A percentile compares a stretch with the other conserved stretches of the same genome.
phyloP scores from a whole-genome alignment of 1,140 invertebrate species.

The Drosophila malerkotliana region DNA sequence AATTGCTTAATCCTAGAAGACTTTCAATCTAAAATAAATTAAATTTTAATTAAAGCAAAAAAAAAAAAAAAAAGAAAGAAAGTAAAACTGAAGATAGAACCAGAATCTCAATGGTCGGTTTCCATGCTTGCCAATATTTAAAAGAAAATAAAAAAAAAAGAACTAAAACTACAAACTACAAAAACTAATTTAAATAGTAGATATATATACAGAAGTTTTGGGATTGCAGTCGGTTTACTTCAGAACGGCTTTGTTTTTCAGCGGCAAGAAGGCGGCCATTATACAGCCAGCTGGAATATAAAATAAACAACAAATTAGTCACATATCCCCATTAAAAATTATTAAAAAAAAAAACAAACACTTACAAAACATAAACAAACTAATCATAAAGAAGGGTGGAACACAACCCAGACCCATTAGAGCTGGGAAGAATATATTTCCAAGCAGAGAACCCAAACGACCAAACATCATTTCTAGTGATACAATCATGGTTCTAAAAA shows the following conservation, averaged over 20 bases:
- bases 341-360: conserved; percentile 1
- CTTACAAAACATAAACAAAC: conserved; percentile 74
- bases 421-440: conserved; percentile 76
- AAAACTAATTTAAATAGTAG: conserved; percentile 31
- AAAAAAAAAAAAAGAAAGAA: conserved; percentile 12
- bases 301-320: conserved; percentile 1
- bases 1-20: conserved; percentile 54
- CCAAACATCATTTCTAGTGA: conserved; percentile 79
- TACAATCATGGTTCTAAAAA: conserved; percentile 73
- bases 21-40: conserved; percentile 72
- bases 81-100: too few relatives aligned
- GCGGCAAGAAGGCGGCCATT: conserved; percentile 67
- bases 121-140: too few relatives aligned
- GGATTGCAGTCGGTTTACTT: conserved; percentile 38
- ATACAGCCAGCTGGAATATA: conserved; percentile 57
- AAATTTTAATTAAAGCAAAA: conserved; percentile 58
- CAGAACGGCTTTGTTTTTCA: conserved; percentile 69
- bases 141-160: too few relatives aligned
- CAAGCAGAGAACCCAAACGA: conserved; percentile 66
- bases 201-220: conserved; percentile 31
- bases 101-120: too few relatives aligned
- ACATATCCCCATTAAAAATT: neutral
- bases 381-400: conserved; percentile 77
- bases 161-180: conserved; percentile 6
- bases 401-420: conserved; percentile 72